A percentile compares a stretch with the other conserved stretches of the same genome.
These are phyloP conservation scores for Liparis tanakae DNA, from an alignment of 2,797 vertebrate genomes.

Conservation along the genomic window DNA sequence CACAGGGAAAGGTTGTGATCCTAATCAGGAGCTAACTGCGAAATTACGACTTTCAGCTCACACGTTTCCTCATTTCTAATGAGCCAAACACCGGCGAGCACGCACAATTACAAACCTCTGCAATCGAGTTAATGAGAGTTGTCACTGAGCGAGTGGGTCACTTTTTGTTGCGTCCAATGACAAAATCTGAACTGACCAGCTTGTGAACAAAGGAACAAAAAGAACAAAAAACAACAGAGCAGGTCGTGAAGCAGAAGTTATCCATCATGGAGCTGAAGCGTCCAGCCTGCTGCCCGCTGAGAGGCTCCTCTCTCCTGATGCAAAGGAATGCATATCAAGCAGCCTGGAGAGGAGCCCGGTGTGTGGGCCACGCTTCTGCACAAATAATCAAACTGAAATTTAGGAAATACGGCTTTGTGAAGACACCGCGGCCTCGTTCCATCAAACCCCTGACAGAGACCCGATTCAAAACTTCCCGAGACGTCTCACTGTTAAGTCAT, in stretches of 20 bases:
- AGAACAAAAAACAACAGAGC: slow-evolving; percentile 42
- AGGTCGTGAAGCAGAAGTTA: slow-evolving; percentile 61
- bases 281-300: slow-evolving; percentile 67
- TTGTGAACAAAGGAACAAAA: slow-evolving; percentile 56
- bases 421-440: slow-evolving; percentile 61
- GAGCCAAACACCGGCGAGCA: slow-evolving; percentile 56
- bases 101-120: slow-evolving; percentile 56
- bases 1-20: slow-evolving; percentile 45
- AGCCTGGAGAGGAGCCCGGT: slow-evolving; percentile 58
- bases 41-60: slow-evolving; percentile 42
- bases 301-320: slow-evolving; percentile 66
- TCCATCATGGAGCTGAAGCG: slow-evolving; percentile 63
- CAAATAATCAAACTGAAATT: slow-evolving; percentile 71
- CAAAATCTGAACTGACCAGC: slow-evolving; percentile 52
- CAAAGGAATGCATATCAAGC: slow-evolving; percentile 74
- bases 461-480: slow-evolving; percentile 57
- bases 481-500: slow-evolving; percentile 44
- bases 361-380: slow-evolving; percentile 57
- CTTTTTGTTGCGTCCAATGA: slow-evolving; percentile 45
- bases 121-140: slow-evolving; percentile 61
- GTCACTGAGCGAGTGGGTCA: slow-evolving; percentile 37
- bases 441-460: slow-evolving; percentile 60
- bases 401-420: slow-evolving; percentile 59
- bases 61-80: slow-evolving; percentile 50
- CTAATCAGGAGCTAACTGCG: slow-evolving; percentile 51